phyloP scores from a whole-genome alignment of 2,797 vertebrate genomes.

The Champsocephalus gunnari region DNA sequence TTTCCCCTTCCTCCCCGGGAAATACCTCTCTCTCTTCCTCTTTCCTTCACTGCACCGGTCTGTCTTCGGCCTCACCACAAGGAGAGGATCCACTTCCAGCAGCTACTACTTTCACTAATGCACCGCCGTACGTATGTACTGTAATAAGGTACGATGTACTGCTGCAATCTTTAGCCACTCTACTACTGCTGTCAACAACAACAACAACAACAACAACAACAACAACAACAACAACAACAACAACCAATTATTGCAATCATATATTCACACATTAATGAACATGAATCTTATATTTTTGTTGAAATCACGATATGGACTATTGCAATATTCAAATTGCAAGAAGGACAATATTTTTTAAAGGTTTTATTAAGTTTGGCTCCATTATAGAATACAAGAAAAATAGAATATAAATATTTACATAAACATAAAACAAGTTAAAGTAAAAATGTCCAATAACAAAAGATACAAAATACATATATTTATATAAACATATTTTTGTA shows the following conservation, averaged over 20 bases:
- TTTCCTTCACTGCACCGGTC: constrained; percentile 14
- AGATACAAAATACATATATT: too few relatives aligned
- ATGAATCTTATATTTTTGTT: too few relatives aligned
- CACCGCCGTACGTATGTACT: background rate
- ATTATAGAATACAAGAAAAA: too few relatives aligned
- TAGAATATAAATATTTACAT: too few relatives aligned
- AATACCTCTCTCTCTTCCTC: constrained; percentile 13
- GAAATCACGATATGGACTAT: too few relatives aligned
- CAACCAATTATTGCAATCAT: background rate
- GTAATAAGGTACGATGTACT: background rate
- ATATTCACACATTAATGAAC: too few relatives aligned
- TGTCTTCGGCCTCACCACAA: constrained; percentile 35
- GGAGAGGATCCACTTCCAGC: constrained; percentile 44
- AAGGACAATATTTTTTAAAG: too few relatives aligned
- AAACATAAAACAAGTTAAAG: too few relatives aligned
- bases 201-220: background rate
- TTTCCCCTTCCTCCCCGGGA: constrained; percentile 9
- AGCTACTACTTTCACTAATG: constrained; percentile 17
- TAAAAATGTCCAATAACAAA: too few relatives aligned
- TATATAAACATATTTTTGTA: too few relatives aligned
- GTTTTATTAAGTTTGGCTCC: too few relatives aligned
- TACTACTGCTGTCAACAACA: background rate
- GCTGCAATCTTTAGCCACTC: background rate
- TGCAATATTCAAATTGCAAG: too few relatives aligned
- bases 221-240: background rate